Evolutionary conservation across 2,113 vertebrate genomes (phyloP).

Genomic region (Lynx canadensis): DNA sequence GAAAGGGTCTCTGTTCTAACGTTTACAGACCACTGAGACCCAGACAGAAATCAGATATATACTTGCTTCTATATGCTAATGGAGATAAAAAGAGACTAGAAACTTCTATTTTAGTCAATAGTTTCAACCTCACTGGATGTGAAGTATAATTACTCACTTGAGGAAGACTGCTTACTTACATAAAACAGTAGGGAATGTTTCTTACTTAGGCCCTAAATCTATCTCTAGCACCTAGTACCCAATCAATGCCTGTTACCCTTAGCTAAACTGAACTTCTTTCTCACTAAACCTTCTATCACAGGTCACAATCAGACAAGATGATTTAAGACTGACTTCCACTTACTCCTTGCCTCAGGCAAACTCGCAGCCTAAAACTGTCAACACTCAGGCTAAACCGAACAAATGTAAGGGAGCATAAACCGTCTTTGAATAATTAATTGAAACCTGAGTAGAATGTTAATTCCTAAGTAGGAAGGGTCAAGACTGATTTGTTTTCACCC

Average conservation of each 20-base stretch:
- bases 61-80: not conserved
- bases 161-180: not conserved
- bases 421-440: slow-evolving; percentile 20
- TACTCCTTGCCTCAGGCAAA: not conserved
- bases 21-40: not conserved
- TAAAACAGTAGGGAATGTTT: not conserved
- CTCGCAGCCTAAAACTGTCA: not conserved
- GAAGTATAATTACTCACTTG: not conserved
- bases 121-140: not conserved
- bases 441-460: not conserved
- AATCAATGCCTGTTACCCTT: not conserved
- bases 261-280: not conserved
- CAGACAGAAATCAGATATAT: not conserved
- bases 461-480: not conserved
- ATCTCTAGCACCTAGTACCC: not conserved
- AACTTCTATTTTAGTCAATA: not conserved
- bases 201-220: not conserved
- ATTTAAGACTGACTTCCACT: not conserved
- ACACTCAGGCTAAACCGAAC: not conserved
- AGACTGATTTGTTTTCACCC: not conserved
- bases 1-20: not conserved
- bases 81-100: not conserved
- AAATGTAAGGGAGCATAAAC: not conserved
- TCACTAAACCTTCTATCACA: not conserved
- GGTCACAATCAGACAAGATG: not conserved